phyloP scores from a whole-genome alignment of 1,140 invertebrate genomes.

The Neotoxoptera formosana region DNA sequence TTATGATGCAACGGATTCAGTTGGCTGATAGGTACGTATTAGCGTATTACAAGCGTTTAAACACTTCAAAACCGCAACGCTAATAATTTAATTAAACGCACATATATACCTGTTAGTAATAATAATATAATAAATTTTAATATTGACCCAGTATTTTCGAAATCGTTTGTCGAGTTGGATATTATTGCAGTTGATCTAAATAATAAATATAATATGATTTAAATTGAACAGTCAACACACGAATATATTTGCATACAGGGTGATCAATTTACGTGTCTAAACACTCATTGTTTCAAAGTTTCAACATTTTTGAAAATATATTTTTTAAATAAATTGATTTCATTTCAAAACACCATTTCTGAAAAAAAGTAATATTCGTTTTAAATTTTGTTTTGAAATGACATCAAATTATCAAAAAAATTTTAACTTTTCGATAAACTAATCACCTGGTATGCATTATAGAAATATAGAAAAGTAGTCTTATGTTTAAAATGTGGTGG shows the following conservation, averaged over 20 bases:
- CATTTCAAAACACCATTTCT: too few species aligned
- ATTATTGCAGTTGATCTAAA: neutral
- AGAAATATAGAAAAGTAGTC: neutral
- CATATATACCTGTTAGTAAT: neutral
- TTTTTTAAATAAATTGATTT: too few species aligned
- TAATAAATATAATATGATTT: neutral
- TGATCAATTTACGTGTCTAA: too few species aligned
- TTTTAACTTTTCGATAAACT: too few species aligned
- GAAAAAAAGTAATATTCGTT: too few species aligned
- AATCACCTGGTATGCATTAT: neutral
- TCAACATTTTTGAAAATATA: too few species aligned
- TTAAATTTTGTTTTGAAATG: too few species aligned
- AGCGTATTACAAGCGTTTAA: neutral
- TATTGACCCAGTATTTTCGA: constrained; percentile 31
- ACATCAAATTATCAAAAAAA: too few species aligned
- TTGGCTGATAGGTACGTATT: neutral
- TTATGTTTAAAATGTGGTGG: neutral
- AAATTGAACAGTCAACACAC: neutral
- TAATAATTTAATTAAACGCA: constrained; percentile 23
- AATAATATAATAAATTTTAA: neutral
- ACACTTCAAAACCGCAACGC: neutral
- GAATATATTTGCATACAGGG: neutral
- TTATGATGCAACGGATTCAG: neutral
- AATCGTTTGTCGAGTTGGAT: neutral
- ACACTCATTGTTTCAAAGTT: too few species aligned